phyloP scores from a whole-genome alignment of 2,113 vertebrate genomes.

The Myrmecophaga tridactyla region DNA sequence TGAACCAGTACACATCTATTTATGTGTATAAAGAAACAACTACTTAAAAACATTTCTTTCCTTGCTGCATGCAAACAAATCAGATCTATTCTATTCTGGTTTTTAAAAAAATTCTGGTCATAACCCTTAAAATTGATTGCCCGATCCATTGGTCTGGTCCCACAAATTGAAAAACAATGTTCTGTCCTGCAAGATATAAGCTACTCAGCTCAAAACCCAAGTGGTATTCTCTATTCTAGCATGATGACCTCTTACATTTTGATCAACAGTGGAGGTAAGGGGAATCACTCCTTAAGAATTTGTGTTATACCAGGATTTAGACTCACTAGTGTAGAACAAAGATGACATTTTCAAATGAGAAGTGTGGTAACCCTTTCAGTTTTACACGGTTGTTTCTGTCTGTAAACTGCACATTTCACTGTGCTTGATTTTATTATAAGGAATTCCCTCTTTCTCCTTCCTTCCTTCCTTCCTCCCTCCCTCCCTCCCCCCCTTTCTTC shows the following conservation, averaged over 20 bases:
- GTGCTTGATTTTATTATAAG: background rate
- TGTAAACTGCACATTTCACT: background rate
- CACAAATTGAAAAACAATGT: background rate
- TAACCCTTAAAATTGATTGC: background rate
- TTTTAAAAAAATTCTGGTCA: background rate
- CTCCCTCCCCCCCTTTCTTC: no score
- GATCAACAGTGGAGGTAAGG: no score
- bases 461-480: background rate
- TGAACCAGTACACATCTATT: background rate
- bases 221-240: background rate
- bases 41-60: background rate
- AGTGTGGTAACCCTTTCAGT: fast-evolving
- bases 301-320: background rate
- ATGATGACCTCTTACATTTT: background rate
- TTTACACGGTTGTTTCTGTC: background rate
- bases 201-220: background rate
- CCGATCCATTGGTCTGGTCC: background rate
- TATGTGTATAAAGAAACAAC: background rate
- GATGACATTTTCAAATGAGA: background rate
- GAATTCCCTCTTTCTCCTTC: background rate
- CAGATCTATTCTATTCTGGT: background rate
- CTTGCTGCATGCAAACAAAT: background rate
- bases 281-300: background rate
- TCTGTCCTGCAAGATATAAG: background rate
- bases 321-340: background rate